phyloP scores from a whole-genome alignment of 2,113 vertebrate genomes.

The Hystrix cristata region DNA sequence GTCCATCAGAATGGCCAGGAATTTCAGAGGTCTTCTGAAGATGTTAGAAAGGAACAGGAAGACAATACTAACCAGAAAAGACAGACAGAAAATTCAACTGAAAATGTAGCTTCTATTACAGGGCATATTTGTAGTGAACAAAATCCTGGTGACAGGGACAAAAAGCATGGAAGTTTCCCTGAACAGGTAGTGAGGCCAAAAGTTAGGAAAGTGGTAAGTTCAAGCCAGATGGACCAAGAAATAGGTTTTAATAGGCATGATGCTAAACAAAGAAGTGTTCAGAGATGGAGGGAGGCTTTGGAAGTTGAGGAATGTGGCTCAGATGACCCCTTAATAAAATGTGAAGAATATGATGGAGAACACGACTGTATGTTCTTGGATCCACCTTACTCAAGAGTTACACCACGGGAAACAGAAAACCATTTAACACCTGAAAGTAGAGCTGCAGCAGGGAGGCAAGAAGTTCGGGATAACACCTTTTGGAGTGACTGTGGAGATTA shows the following conservation, averaged over 20 bases:
- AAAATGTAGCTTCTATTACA: conserved; percentile 46
- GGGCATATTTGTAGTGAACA: conserved; percentile 64
- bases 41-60: conserved; percentile 56
- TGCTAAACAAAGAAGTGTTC: conserved; percentile 76
- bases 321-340: conserved; percentile 76
- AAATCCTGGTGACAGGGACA: conserved; percentile 54
- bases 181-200: conserved; percentile 93
- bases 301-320: conserved; percentile 77
- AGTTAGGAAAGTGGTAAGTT: conserved; percentile 87
- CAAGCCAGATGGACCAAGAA: conserved; percentile 81
- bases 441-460: conserved; percentile 62
- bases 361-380: conserved; percentile 77
- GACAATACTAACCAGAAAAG: conserved; percentile 55
- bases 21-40: conserved; percentile 73
- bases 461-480: conserved; percentile 62
- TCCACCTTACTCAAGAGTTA: conserved; percentile 65
- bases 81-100: conserved; percentile 34
- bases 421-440: conserved; percentile 48
- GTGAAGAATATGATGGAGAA: conserved; percentile 73
- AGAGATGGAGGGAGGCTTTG: conserved; percentile 77
- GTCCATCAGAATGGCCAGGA: conserved; percentile 46
- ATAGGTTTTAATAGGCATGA: conserved; percentile 66
- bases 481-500: conserved; percentile 88
- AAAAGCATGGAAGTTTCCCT: conserved; percentile 73
- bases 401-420: conserved; percentile 69